Evolutionary conservation across 1,140 invertebrate genomes (phyloP).

Genomic region (Onthophagus taurus): DNA sequence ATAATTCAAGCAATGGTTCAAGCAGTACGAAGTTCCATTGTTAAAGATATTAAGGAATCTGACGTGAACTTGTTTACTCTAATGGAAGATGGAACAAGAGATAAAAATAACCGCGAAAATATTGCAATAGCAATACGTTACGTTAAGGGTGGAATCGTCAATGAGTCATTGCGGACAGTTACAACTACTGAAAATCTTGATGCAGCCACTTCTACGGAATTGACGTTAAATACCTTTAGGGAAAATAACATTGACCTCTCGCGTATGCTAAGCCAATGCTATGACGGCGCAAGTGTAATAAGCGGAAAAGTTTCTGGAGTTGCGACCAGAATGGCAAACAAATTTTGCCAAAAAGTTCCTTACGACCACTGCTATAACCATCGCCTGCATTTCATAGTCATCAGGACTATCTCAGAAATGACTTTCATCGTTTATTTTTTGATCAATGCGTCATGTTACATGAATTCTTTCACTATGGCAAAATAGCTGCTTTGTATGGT

Average conservation of each 20-base stretch:
- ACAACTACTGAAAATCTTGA: slow-evolving; percentile 15
- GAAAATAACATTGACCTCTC: too few species aligned
- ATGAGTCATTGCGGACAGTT: slow-evolving; percentile 20
- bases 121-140: slow-evolving; percentile 27
- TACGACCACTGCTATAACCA: slow-evolving; percentile 13
- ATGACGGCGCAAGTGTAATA: slow-evolving; percentile 19
- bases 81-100: slow-evolving; percentile 27
- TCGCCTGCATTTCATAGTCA: slow-evolving; percentile 9
- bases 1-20: slow-evolving; percentile 22
- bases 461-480: slow-evolving; percentile 3
- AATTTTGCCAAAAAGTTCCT: slow-evolving; percentile 8
- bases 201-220: not conserved
- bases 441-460: slow-evolving; percentile 11
- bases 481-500: slow-evolving; percentile 8
- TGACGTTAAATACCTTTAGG: not conserved
- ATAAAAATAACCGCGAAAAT: slow-evolving; percentile 24
- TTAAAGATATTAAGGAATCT: slow-evolving; percentile 7
- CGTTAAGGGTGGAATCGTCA: slow-evolving; percentile 22
- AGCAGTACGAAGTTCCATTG: slow-evolving; percentile 15
- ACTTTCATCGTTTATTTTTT: slow-evolving; percentile 2
- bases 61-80: slow-evolving; percentile 21
- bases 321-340: slow-evolving; percentile 12
- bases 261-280: slow-evolving; percentile 18
- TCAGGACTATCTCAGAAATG: not conserved
- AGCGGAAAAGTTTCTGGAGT: slow-evolving; percentile 13